phyloP scores from a whole-genome alignment of 2,797 vertebrate genomes.

The Clarias pachynema region DNA sequence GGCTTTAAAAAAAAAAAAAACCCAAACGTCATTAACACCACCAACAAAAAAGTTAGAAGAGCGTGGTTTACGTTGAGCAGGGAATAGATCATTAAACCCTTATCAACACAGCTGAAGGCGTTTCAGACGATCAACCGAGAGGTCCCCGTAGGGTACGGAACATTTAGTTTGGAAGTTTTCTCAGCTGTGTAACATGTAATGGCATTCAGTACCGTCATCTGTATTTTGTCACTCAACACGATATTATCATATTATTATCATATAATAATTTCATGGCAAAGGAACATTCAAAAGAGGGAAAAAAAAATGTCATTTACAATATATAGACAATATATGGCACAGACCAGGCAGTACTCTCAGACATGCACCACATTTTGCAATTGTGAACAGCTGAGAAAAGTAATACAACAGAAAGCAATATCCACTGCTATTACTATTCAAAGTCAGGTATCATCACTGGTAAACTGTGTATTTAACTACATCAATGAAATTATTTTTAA shows the following conservation, averaged over 20 bases:
- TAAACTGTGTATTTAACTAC: constrained; percentile 10
- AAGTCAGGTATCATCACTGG: constrained; percentile 4
- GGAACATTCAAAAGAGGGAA: neutral
- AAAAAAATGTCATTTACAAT: constrained; percentile 7
- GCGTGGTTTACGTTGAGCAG: constrained; percentile 3
- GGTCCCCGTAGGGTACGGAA: neutral
- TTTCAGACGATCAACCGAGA: neutral
- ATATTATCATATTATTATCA: too few species aligned
- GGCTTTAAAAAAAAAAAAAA: constrained; percentile 10
- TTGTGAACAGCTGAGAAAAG: constrained; percentile 43
- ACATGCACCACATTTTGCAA: constrained; percentile 39
- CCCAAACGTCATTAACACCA: too few species aligned
- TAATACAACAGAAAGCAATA: constrained; percentile 37
- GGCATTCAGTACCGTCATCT: neutral
- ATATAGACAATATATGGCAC: constrained; percentile 29
- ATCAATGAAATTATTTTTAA: neutral
- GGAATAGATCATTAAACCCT: neutral
- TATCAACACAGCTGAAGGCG: neutral
- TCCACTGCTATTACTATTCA: constrained; percentile 8
- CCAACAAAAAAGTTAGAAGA: neutral
- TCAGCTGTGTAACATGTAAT: constrained; percentile 17
- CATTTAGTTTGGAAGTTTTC: constrained; percentile 8
- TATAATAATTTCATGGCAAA: neutral
- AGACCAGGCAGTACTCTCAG: constrained; percentile 27
- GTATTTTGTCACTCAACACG: neutral